Evolutionary conservation across 2,797 vertebrate species (phyloP), one percentile per base, ranked within the genome.

Genomic region (Antennarius maculatus): DNA sequence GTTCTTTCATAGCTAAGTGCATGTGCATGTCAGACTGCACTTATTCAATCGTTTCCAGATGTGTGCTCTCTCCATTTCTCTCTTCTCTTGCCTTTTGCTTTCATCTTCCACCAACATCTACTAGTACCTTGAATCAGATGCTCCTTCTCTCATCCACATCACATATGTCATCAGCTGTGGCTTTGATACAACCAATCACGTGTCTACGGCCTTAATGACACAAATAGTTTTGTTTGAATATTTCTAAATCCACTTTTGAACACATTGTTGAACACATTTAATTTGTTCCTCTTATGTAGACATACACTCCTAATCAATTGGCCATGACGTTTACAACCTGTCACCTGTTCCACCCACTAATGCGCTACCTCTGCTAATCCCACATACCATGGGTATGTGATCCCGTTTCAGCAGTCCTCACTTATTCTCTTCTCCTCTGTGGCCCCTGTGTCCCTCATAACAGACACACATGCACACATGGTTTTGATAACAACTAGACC

Each of bases 401-500:
- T 56, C 43, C 71, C 2, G n/a, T 63, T 76, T 74, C 65, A 14
- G 62, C 55, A 48, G 15, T 39, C 46, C 60, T 61, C 1, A 4
- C 63, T 58, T 66, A 3, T 18, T 53, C 62, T 83, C 86, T 84
- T 81, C 88, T 88, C 87, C 87, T 87, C 78, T 84, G 84, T 88
- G 87, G 83, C 87, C 90, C 89, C 81, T 86, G 82, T 88, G 88
- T 83, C 89, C 85, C 89, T 84, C 65, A 54, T 61, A 71, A 64
- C 50, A 23, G 54, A 53, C 69, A 62, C 78, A 71, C 86, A 71
- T 72, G 46, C 61, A 92, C 93, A 94, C 92, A 93, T 94, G 93
- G 93, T 93, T 94, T 93, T 92, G 90, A 94, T 94, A 92, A 92
- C 83, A 79, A 84, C 75, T 28, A 84, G 80, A 80, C 49, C 31